Conservation (phyloP, 2,113 vertebrate species). For the Bettongia penicillata region DNA sequence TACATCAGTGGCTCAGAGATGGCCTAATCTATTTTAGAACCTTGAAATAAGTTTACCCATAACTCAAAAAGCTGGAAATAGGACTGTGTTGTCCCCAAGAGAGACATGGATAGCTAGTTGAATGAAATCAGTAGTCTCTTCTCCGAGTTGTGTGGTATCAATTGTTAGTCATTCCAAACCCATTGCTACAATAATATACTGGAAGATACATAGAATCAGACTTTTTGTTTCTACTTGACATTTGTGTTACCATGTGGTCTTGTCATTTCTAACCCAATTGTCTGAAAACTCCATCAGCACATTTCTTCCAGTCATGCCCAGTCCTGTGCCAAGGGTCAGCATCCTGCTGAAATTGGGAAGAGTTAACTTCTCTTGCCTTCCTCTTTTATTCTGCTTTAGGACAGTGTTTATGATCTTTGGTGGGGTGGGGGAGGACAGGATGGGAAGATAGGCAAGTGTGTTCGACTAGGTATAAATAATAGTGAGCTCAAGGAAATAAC, state of each 20-base stretch:
- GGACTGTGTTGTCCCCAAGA: slow-evolving; percentile 6
- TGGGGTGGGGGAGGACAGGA: no score
- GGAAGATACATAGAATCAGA: not conserved
- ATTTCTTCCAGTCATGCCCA: slow-evolving; percentile 7
- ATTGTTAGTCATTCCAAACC: not conserved
- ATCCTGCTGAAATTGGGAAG: not conserved
- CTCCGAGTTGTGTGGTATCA: not conserved
- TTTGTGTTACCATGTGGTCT: not conserved
- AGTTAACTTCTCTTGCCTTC: not conserved
- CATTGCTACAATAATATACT: not conserved
- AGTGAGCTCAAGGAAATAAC: not conserved
- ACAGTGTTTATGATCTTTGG: not conserved
- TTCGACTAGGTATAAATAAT: not conserved
- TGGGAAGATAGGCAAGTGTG: not conserved
- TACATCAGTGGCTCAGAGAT: not conserved
- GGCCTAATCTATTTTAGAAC: not conserved
- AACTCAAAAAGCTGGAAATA: slow-evolving; percentile 4
- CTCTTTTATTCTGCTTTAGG: not conserved
- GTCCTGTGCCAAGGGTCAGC: not conserved
- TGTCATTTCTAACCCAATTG: slow-evolving; percentile 40
- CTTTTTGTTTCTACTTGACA: slow-evolving; percentile 36
- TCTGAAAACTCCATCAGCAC: not conserved
- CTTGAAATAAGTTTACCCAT: not conserved
- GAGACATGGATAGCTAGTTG: not conserved
- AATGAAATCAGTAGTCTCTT: slow-evolving; percentile 21